Conservation (phyloP, 2,888 invertebrate genomes). For the Crossocerus cetratus region DNA sequence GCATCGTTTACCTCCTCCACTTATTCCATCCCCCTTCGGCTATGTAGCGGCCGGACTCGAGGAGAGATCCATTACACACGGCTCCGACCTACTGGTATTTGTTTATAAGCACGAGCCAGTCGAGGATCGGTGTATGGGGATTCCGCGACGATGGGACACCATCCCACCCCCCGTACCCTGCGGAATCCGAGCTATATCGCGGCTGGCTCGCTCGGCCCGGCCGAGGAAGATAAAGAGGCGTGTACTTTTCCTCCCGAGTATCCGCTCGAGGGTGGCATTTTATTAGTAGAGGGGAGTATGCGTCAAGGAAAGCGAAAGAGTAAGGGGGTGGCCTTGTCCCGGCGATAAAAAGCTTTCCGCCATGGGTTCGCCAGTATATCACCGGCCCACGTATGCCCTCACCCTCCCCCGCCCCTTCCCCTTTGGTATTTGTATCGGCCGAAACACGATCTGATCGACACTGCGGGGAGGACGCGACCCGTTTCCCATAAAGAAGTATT, state of each 20-base stretch:
- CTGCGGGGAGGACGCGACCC: background rate
- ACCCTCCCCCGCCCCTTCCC: no score
- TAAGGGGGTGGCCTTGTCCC: background rate
- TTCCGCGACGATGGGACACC: background rate
- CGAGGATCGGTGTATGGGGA: background rate
- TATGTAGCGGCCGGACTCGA: no score
- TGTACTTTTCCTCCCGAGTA: slow-evolving; percentile 1
- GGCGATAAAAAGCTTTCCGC: background rate
- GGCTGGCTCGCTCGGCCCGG: background rate
- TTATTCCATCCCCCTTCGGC: background rate
- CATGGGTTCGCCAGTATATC: background rate
- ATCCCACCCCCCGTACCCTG: background rate
- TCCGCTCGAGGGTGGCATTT: slow-evolving; percentile 2
- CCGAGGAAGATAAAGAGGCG: background rate
- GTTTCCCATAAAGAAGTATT: background rate
- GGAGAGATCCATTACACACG: no score
- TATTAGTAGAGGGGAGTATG: background rate
- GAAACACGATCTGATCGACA: background rate
- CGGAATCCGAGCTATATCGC: background rate
- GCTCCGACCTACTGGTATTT: background rate
- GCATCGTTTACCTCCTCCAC: slow-evolving; percentile 23
- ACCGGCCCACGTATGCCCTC: background rate
- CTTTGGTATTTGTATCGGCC: background rate
- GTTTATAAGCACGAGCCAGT: slow-evolving; percentile 1
- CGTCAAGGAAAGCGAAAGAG: background rate